Evolutionary conservation across 1,140 invertebrate species (phyloP), one percentile per base, ranked within the genome.

Genomic region (Branchinecta lindahli): DNA sequence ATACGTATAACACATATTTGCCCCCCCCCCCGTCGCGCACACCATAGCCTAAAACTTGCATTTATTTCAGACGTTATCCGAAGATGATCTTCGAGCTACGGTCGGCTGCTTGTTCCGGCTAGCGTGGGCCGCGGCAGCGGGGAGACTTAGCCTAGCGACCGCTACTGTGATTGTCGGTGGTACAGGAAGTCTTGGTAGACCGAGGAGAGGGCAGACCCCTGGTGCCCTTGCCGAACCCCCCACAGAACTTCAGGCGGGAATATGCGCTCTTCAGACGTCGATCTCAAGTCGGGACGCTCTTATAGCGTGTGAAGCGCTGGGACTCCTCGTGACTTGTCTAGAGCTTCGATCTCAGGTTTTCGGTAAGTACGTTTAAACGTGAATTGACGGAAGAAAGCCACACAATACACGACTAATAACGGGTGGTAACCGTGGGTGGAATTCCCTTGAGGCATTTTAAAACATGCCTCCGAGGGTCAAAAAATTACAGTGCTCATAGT

Each of bases 61-160:
- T 33, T 33, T 33, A 33, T 33, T 33, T 33, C 74, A 81, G 79
- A 80, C 76, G n/a, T 76, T 82, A 74, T 75, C 74, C 66, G 73
- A 75, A 0, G 73, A 76, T 66, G 79, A 81, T 52, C 81, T 82
- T 74, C 77, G 77, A 21, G 77, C 80, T 66, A 81, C 80, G 61
- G 76, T 82, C 15, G 76, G 77, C n/a, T 81, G 80, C 74, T 76
- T 83, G 69, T 78, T 82, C 77, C 75, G 80, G 45, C 77, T 83
- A 0, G 78, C 80, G 21, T 83, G 82, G 82, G 79, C 81, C 45
- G 80, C 81, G 18, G 81, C 81, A 44, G 81, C 81, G 65, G 82
- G 82, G 3, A 78, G 80, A 68, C 76, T 83, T 15, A 77, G 80
- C 71, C 76, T 82, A 10, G 77, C 79, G 18, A 78, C 78, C 12